phyloP scores from a whole-genome alignment of 2,797 vertebrate species.

The Crenuchus spilurus region DNA sequence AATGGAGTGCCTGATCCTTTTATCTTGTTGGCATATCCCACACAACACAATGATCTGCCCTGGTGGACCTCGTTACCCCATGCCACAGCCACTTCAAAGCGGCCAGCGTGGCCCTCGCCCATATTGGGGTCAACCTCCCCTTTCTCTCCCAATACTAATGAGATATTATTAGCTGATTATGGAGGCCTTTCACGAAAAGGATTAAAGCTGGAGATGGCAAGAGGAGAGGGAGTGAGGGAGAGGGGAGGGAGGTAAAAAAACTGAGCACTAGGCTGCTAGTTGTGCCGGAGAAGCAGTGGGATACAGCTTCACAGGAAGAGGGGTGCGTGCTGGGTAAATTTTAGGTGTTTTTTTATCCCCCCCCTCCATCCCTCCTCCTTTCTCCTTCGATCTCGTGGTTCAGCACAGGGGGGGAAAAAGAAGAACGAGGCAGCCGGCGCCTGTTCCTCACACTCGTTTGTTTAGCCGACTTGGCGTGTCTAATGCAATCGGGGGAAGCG shows the following conservation, averaged over 20 bases:
- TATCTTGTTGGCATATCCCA: not conserved
- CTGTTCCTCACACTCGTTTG: slow-evolving; percentile 14
- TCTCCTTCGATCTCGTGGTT: slow-evolving; percentile 34
- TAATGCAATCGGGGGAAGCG: slow-evolving; percentile 41
- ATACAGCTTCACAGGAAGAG: slow-evolving; percentile 52
- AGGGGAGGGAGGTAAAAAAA: slow-evolving; percentile 48
- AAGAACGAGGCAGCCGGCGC: slow-evolving; percentile 19
- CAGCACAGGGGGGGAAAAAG: slow-evolving; percentile 20
- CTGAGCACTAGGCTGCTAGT: slow-evolving; percentile 51
- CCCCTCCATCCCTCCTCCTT: slow-evolving; percentile 28
- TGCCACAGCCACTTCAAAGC: slow-evolving; percentile 17
- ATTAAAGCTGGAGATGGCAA: slow-evolving; percentile 45
- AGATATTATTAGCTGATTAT: slow-evolving; percentile 49
- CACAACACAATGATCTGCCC: not conserved
- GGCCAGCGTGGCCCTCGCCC: not conserved
- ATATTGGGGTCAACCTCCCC: slow-evolving; percentile 8
- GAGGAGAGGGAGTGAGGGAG: slow-evolving; percentile 30
- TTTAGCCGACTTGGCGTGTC: slow-evolving; percentile 29
- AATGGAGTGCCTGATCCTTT: not conserved
- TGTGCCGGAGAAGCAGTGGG: slow-evolving; percentile 44
- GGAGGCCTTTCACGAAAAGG: slow-evolving; percentile 39
- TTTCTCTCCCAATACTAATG: slow-evolving; percentile 18
- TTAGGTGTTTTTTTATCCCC: slow-evolving; percentile 42
- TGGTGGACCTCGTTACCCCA: not conserved
- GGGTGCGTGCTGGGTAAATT: slow-evolving; percentile 52